Evolutionary conservation across 2,797 vertebrate genomes (phyloP).

Genomic region (Chiloscyllium punctatum): DNA sequence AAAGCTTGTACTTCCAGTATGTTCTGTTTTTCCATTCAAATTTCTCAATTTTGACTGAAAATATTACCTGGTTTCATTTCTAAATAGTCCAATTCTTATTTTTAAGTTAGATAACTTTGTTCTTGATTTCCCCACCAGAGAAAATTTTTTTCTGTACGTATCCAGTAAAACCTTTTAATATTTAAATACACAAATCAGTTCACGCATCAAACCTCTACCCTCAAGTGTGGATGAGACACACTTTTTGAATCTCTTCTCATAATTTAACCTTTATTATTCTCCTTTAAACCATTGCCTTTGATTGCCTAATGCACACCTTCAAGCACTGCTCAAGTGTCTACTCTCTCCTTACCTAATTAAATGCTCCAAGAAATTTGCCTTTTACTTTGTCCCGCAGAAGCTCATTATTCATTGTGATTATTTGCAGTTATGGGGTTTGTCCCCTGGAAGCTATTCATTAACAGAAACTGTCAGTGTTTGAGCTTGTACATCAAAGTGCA

Average conservation of each 20-base stretch:
- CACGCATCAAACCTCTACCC: neutral
- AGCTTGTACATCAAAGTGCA: neutral
- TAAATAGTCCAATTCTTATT: neutral
- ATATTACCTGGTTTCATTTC: neutral
- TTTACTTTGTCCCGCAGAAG: neutral
- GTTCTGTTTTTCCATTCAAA: neutral
- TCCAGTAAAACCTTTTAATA: neutral
- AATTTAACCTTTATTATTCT: neutral
- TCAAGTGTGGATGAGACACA: too few species aligned
- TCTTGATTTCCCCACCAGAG: neutral
- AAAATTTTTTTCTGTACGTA: neutral
- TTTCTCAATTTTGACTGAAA: neutral
- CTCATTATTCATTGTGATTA: neutral
- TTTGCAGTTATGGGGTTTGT: neutral
- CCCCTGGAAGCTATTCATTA: neutral
- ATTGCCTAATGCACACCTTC: neutral
- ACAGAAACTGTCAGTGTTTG: neutral
- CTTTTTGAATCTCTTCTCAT: neutral
- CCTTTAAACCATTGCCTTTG: neutral
- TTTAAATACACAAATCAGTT: neutral
- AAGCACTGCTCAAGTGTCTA: neutral
- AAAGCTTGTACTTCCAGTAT: neutral
- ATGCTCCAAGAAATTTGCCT: neutral
- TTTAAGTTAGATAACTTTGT: neutral
- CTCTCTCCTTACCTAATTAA: neutral